Evolutionary conservation across 2,888 invertebrate genomes (phyloP).

Genomic region (Neoitamus cyanurus): DNA sequence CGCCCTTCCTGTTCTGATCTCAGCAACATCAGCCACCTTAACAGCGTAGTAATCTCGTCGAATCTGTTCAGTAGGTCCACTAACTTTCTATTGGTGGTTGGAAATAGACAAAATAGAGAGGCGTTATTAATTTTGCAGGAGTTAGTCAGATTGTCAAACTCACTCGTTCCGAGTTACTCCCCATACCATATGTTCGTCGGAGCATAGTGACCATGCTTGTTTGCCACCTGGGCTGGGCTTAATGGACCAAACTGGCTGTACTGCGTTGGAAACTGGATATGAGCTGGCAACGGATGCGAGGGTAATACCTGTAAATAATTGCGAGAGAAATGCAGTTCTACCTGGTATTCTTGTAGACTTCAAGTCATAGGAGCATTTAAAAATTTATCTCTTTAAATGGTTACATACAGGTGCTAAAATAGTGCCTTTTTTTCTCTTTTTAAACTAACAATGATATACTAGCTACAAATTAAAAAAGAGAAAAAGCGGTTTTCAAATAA

Average conservation of each 20-base stretch:
- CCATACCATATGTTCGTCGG: constrained; percentile 68
- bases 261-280: constrained; percentile 81
- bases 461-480: too few species aligned
- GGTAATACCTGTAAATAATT: constrained; percentile 68
- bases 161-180: constrained; percentile 59
- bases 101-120: background rate
- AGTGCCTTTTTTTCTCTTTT: too few species aligned
- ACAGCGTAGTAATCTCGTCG: background rate
- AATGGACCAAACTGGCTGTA: constrained; percentile 69
- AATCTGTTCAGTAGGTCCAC: constrained; percentile 7
- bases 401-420: too few species aligned
- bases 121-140: background rate
- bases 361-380: too few species aligned
- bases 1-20: background rate
- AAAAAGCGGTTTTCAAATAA: too few species aligned
- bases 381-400: too few species aligned
- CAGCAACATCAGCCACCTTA: constrained; percentile 21
- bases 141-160: background rate
- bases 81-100: background rate
- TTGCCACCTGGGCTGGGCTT: constrained; percentile 67
- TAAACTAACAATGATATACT: too few species aligned
- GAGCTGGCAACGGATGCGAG: constrained; percentile 83
- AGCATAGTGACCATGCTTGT: constrained; percentile 66
- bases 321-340: background rate
- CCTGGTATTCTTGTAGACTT: too few species aligned